Conservation (phyloP, 2,888 invertebrate genomes). For the Zaprionus lineosus region DNA sequence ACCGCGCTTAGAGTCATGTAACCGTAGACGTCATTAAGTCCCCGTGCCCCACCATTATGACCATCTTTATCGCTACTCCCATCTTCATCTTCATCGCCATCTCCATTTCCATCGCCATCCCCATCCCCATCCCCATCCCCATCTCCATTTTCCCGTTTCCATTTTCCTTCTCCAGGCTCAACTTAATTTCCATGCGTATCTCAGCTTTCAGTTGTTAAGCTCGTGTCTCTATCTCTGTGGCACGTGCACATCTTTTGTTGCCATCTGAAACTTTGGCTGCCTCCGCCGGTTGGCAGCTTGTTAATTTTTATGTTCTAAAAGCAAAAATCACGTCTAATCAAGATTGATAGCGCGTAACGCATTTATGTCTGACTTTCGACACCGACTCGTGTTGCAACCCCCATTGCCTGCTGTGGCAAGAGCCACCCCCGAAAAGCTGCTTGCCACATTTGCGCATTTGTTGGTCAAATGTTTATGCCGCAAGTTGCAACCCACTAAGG, state of each 20-base stretch:
- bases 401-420: slow-evolving; percentile 12
- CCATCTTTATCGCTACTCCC: too few relatives aligned
- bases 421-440: slow-evolving; percentile 34
- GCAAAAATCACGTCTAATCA: slow-evolving; percentile 83
- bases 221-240: slow-evolving; percentile 19
- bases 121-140: too few relatives aligned
- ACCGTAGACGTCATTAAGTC: slow-evolving; percentile 62
- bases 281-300: slow-evolving; percentile 34
- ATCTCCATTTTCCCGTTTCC: too few relatives aligned
- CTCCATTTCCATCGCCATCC: too few relatives aligned
- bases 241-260: slow-evolving; percentile 63
- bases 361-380: slow-evolving; percentile 71
- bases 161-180: too few relatives aligned
- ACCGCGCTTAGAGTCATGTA: slow-evolving; percentile 57
- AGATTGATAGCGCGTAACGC: slow-evolving; percentile 83
- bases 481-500: slow-evolving; percentile 58
- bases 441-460: slow-evolving; percentile 59
- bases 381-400: slow-evolving; percentile 36
- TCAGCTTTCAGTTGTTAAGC: neutral
- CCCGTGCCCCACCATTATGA: too few relatives aligned
- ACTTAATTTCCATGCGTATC: neutral
- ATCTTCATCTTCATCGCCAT: too few relatives aligned
- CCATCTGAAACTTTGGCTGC: slow-evolving; percentile 8
- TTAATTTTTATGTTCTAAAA: slow-evolving; percentile 70
- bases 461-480: slow-evolving; percentile 69